Conservation (phyloP, 2,888 invertebrate genomes). For the Itoplectis maculator region DNA sequence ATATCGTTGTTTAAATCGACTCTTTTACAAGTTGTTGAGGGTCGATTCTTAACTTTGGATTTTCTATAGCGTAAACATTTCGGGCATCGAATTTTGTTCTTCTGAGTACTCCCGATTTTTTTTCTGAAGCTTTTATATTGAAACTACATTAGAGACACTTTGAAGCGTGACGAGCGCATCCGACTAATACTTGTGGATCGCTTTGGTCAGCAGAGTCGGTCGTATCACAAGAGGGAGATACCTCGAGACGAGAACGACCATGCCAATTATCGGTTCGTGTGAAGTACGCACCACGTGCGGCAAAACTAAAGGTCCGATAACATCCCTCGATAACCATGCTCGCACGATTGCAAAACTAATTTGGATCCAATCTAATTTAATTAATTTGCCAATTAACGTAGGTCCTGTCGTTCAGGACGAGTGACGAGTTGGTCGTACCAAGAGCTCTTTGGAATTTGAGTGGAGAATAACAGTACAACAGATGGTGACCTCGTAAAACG, state of each 20-base stretch:
- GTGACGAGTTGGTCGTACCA: neutral
- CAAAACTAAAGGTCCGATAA: neutral
- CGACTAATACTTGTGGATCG: slow-evolving; percentile 21
- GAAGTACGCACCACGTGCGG: neutral
- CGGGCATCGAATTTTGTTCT: too few relatives aligned
- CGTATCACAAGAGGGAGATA: neutral
- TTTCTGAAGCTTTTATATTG: neutral
- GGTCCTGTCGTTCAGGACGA: neutral
- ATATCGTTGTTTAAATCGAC: too few relatives aligned
- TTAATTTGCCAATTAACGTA: slow-evolving; percentile 44
- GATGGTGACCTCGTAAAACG: neutral
- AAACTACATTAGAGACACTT: neutral
- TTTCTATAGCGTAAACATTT: too few relatives aligned
- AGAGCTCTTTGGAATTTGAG: slow-evolving; percentile 1
- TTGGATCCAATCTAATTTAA: slow-evolving; percentile 36
- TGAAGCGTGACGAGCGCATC: neutral
- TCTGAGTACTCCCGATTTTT: neutral
- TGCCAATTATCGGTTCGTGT: slow-evolving; percentile 42
- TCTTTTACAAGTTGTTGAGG: too few relatives aligned
- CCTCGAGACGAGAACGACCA: slow-evolving; percentile 6
- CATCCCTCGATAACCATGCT: slow-evolving; percentile 10
- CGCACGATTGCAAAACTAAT: slow-evolving; percentile 32
- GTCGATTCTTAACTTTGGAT: too few relatives aligned
- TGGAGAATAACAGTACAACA: neutral
- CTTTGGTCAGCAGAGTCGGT: slow-evolving; percentile 15